Base-by-base conservation (phyloP, 1,140 invertebrate species). In the Drosophila kanapiae region DNA sequence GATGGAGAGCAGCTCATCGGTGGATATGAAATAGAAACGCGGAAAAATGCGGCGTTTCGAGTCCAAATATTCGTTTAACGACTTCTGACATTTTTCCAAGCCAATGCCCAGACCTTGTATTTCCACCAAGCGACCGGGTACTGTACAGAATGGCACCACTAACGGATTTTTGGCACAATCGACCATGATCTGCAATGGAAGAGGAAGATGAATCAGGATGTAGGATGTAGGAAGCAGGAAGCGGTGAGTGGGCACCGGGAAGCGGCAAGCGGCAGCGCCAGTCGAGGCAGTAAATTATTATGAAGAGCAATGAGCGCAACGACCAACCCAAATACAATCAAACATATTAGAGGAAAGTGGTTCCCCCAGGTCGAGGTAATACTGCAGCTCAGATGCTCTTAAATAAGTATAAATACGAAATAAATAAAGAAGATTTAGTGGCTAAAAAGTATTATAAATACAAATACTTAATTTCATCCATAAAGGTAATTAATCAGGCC, bases 11-110 rank as follows among this genome's bases (percentile, higher is more conserved):
- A 99, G 92, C 93, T 99, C 98, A 91, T 98, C 97, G 68, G 98
- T 98, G 8, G 97, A 98, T 75, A 99, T 96, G 91, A 99, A 98
- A 93, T 96, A 98, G 93, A 99, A 98, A 79, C 98, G 93, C 35
- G 97, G 97, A 91, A 98, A 98, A 57, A 97, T 94, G 68, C 96
- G 95, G 70, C 97, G 94, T 93, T 98, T 98, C 1, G 95, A 95
- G 87, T 98, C 97, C 54, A 98, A 93, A 93, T 98, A 98, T 82
- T 98, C 96, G 80, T 96, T 97, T 45, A 99, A 93, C 1, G 97
- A 97, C 91, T 98, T 98, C 93, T 98, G 97, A 93, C 97, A 98
- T 79, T 95, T 96, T 88, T 98, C 97, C 27, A 99, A 93, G 2
- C 96, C 96, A 31, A 93, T 69, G 56, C 95, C 95, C n/a, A 98